Base-by-base conservation (phyloP, 2,888 invertebrate species). In the Hydrotaea cyrtoneurina region DNA sequence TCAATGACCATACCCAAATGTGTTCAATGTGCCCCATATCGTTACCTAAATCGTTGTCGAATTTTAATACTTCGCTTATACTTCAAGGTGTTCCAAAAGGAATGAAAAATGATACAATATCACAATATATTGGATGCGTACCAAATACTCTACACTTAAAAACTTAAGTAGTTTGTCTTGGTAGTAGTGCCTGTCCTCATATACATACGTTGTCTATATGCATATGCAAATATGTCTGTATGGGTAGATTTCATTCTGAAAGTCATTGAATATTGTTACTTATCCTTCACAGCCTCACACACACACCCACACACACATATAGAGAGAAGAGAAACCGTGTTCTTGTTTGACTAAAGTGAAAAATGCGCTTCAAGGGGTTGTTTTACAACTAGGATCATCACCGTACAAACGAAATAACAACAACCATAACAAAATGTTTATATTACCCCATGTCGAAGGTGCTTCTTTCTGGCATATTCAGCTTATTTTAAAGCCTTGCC, bases 271-370 rank as follows among this genome's bases (percentile, higher is more conserved):
- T 62, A 36, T 62, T 31, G 62, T 31, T 36, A 62, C 31, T 39
- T 39, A 39, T 39, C 39, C 39, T 39, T 13, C 10, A 8, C 39
- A 8, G 7, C 8, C 15, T 3, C 7, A 62, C 17, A 62, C 36
- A 39, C 39, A 39, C 62, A 62, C 39, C 3, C 13, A 39, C 39
- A 39, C 13, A 39, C 57, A 57, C 19, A 57, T 21, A 17, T 21
- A 21, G 3, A 31, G 2, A 31, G 2, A 31, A 17, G 21, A 55
- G 7, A 21, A 21, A 8, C 15, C 13, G 21, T 4, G 69, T 46
- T 15, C 23, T 23, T 69, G 46, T 23, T 69, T 69, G 46, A 69
- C 69, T 69, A 46, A 69, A 69, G 69, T 69, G 46, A 23, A 46
- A 69, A 69, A 69, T 3, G 21, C 19, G 69, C 46, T 46, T 46